Base-by-base conservation (phyloP, 2,797 vertebrate genomes). In the Natrix natrix region DNA sequence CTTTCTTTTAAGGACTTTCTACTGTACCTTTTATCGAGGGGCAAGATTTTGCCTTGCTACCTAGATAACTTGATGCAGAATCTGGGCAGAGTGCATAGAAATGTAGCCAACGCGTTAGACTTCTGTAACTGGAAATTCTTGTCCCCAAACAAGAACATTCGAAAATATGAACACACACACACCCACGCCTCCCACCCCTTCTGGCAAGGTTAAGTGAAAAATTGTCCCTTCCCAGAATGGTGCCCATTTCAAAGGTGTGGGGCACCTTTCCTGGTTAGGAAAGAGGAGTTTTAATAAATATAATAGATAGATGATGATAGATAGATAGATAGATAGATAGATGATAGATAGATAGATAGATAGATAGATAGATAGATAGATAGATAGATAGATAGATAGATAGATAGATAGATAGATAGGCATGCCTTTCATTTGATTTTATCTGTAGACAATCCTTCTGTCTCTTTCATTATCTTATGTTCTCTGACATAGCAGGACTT, bases 401-500 rank as follows among this genome's bases (percentile, higher is more conserved):
- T 14, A 66, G 28, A 4, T 13, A n/a, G 26, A 5, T n/a, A 63
- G 63, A 16, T 16, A 69, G n/a, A 61, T 48, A 61, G 5, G 54
- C 93, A 83, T 32, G 88, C 0, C 86, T 95, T 91, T 16, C 32
- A 43, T 78, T 78, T 78, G 4, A 66, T 87, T 20, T 26, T 0
- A 78, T 92, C 57, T 59, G 16, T 59, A 20, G 69, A 37, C 32
- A 37, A 37, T 78, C 69, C 74, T 93, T 83, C 94, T 92, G 0
- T 78, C 90, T 57, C 91, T 16, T 92, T 91, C 20, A 3, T 92
- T 95, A 92, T 83, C 91, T 28, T 93, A 11, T 92, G 95, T 61
- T 69, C 66, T 14, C 66, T 93, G 92, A 1, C 91, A 0, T 90
- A 57, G 57, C 0, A 16, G 0, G 12, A 56, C 93, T 32, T 87